Conservation (phyloP, 2,888 invertebrate species). For the Apodemia hepburni region DNA sequence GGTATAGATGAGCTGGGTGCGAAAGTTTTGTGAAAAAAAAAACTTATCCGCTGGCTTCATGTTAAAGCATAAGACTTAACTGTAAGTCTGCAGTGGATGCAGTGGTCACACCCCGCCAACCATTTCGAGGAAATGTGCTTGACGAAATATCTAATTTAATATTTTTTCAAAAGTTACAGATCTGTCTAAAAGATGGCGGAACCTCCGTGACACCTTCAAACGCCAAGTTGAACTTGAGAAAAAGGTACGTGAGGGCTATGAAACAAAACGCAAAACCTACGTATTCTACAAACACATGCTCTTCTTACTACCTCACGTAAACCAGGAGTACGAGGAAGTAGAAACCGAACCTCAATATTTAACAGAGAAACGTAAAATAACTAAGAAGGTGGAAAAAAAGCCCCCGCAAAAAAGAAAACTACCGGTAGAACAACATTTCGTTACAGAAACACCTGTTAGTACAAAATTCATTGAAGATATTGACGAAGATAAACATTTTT, state of each 20-base stretch:
- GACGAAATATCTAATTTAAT: neutral
- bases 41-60: neutral
- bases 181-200: slow-evolving; percentile 46
- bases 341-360: neutral
- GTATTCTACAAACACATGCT: slow-evolving; percentile 48
- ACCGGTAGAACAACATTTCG: slow-evolving; percentile 6
- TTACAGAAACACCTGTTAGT: neutral
- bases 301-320: slow-evolving; percentile 42
- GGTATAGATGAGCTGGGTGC: too few relatives aligned
- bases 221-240: slow-evolving; percentile 39
- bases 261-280: slow-evolving; percentile 40
- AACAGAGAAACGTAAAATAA: neutral
- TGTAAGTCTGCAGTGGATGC: too few relatives aligned
- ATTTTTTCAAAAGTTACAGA: slow-evolving; percentile 36
- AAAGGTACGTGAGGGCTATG: slow-evolving; percentile 34
- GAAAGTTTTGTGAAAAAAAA: too few relatives aligned
- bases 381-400: slow-evolving; percentile 2
- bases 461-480: slow-evolving; percentile 24
- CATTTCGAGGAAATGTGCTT: too few relatives aligned
- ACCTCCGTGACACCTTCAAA: slow-evolving; percentile 46
- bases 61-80: neutral
- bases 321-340: neutral
- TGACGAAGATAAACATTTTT: slow-evolving; percentile 47
- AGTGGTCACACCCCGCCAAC: too few relatives aligned
- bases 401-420: slow-evolving; percentile 7